Conservation (phyloP, 1,140 invertebrate genomes). For the Drosophila busckii region DNA sequence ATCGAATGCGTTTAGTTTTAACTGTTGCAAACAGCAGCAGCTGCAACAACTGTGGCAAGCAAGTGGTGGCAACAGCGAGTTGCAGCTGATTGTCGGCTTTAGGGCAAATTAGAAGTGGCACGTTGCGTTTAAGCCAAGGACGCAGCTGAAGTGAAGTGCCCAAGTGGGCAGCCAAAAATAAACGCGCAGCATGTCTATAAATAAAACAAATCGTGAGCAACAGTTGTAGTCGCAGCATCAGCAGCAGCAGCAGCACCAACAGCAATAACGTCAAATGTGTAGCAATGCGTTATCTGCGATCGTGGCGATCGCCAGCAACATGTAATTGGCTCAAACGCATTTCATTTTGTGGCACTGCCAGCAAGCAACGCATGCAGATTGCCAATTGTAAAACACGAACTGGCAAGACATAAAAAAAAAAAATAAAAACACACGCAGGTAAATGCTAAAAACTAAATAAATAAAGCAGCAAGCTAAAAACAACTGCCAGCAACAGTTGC, state of each 20-base stretch:
- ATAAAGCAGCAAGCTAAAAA: conserved; percentile 2
- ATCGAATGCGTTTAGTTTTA: no score
- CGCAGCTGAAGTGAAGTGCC: no score
- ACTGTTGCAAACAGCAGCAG: conserved; percentile 3
- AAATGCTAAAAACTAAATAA: neutral
- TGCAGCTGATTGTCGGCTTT: conserved; percentile 8
- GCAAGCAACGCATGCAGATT: conserved; percentile 45
- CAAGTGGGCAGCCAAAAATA: conserved; percentile 43
- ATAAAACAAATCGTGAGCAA: conserved; percentile 29
- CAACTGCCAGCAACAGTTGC: conserved; percentile 23
- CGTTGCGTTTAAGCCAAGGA: conserved; percentile 20
- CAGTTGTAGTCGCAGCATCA: neutral
- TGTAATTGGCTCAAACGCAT: conserved; percentile 49
- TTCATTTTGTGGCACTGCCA: conserved; percentile 29
- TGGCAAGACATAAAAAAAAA: conserved; percentile 14
- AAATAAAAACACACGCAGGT: conserved; percentile 10
- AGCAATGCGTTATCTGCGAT: conserved; percentile 24
- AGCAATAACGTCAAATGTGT: conserved; percentile 40
- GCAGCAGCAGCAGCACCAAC: conserved; percentile 6
- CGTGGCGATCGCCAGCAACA: no score
- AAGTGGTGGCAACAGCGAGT: no score
- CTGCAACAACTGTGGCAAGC: conserved; percentile 12
- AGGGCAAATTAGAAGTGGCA: conserved; percentile 30
- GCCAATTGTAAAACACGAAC: conserved; percentile 39
- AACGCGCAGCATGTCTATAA: conserved; percentile 34